These are phyloP conservation scores for Corythornis cristatus DNA, from an alignment of 2,113 vertebrate species.

Conservation along the genomic window DNA sequence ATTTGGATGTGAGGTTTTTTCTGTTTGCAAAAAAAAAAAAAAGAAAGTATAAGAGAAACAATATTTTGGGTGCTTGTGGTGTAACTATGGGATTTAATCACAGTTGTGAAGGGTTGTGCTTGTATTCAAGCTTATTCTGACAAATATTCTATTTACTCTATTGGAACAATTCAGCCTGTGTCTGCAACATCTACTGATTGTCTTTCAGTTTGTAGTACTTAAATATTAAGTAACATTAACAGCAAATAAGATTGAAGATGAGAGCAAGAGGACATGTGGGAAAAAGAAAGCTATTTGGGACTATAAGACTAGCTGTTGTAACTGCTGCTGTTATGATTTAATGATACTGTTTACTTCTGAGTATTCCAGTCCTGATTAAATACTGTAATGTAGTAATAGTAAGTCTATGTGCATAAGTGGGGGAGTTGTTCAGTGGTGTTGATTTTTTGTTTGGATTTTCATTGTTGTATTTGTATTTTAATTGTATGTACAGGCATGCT, in stretches of 20 bases:
- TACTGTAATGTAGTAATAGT: background rate
- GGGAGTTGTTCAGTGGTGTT: background rate
- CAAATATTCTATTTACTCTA: background rate
- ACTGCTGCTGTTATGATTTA: background rate
- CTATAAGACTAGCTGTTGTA: background rate
- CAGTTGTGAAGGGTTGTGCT: background rate
- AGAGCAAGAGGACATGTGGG: background rate
- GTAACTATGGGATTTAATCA: background rate
- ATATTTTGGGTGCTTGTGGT: background rate
- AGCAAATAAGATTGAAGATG: background rate
- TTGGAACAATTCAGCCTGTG: background rate
- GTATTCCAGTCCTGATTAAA: background rate
- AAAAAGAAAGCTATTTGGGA: background rate
- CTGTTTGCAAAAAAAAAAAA: background rate
- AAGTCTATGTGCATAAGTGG: rapidly evolving
- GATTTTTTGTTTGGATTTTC: background rate
- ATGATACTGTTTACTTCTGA: background rate
- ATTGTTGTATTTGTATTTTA: background rate
- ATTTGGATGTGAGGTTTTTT: background rate
- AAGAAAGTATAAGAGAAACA: rapidly evolving
- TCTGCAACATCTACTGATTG: background rate
- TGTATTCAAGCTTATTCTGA: background rate
- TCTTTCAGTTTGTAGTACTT: background rate
- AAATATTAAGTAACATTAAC: background rate
- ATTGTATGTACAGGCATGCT: background rate